Conservation (phyloP, 1,140 invertebrate species). For the Heterodera carotae region DNA sequence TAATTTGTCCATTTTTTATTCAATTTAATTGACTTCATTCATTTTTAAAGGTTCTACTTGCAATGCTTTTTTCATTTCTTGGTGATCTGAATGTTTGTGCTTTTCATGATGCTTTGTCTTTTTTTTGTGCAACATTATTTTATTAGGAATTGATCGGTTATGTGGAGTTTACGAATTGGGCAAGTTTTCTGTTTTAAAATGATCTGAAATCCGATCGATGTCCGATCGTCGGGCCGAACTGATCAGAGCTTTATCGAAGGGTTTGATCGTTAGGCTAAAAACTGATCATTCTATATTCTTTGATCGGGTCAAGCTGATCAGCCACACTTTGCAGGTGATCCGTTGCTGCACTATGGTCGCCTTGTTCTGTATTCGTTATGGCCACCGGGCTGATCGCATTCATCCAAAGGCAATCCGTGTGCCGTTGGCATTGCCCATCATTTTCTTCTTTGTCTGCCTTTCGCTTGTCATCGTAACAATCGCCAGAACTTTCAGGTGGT, state of each 20-base stretch:
- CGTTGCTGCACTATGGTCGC: constrained; percentile 50
- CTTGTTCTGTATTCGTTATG: constrained; percentile 51
- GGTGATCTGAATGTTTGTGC: constrained; percentile 35
- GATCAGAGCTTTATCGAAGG: background rate
- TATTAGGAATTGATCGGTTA: constrained; percentile 41
- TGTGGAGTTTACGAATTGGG: constrained; percentile 48
- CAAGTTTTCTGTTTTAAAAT: background rate
- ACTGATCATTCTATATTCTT: background rate
- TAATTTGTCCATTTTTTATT: constrained; percentile 9
- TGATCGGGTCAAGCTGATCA: background rate
- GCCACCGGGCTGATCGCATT: constrained; percentile 12
- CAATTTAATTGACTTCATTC: background rate
- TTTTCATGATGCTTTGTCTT: background rate
- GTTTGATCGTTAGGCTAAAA: too few species aligned
- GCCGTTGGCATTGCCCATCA: constrained; percentile 48
- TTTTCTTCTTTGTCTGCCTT: constrained; percentile 46
- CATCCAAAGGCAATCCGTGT: constrained; percentile 46
- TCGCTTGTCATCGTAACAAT: constrained; percentile 45
- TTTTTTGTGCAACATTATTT: background rate
- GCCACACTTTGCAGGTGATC: constrained; percentile 22
- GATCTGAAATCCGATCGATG: too few species aligned
- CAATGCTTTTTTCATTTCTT: constrained; percentile 47
- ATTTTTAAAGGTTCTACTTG: constrained; percentile 21
- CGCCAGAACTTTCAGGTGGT: constrained; percentile 29
- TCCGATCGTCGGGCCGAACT: too few species aligned